Percentiles rank a stretch among this genome's conserved stretches.
Evolutionary conservation across 2,113 vertebrate genomes (phyloP).

Genomic region (Xiphorhynchus elegans): DNA sequence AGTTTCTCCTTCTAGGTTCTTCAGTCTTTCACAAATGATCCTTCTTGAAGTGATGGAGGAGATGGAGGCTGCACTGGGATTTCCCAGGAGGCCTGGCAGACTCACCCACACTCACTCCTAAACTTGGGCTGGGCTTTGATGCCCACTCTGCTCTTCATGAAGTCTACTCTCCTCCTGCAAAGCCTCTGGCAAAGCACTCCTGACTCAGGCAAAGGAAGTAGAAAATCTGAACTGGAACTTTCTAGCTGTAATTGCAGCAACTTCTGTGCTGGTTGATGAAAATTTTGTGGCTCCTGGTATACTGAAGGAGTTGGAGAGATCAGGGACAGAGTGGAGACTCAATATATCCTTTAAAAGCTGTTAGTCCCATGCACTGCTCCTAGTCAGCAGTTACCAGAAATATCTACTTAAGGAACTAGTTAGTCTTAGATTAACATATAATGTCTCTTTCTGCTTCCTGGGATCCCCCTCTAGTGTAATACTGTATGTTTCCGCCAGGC

Average conservation of each 20-base stretch:
- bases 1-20: neutral
- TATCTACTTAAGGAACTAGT: neutral
- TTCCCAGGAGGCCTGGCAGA: neutral
- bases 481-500: neutral
- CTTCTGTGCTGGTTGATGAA: neutral
- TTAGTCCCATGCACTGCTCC: neutral
- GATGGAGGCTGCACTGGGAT: neutral
- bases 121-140: neutral
- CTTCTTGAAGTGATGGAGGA: neutral
- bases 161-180: neutral
- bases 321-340: neutral
- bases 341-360: neutral
- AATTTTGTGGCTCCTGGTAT: neutral
- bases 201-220: neutral
- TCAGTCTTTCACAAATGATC: neutral
- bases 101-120: rapidly evolving
- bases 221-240: neutral
- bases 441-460: neutral
- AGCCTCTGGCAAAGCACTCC: neutral
- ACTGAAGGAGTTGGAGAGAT: neutral
- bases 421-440: neutral
- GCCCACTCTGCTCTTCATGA: neutral
- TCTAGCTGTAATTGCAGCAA: neutral
- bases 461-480: neutral
- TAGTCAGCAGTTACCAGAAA: neutral